Conservation (phyloP, 2,888 invertebrate species). For the Hoplodrina ambigua region DNA sequence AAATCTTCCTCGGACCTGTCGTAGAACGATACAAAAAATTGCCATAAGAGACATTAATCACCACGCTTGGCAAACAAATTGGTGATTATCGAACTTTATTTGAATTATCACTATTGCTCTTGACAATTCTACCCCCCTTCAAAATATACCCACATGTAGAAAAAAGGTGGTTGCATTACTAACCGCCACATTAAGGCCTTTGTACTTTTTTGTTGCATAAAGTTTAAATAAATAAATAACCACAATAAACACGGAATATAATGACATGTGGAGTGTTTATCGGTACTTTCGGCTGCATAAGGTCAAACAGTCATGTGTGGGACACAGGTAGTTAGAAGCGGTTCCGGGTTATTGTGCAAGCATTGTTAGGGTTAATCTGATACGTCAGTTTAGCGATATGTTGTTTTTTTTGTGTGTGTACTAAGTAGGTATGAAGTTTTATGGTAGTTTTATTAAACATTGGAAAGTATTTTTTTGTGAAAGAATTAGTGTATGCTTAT, state of each 20-base stretch:
- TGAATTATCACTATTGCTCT: neutral
- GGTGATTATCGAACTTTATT: neutral
- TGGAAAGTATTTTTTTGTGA: too few relatives aligned
- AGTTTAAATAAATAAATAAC: too few relatives aligned
- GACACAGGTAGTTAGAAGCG: conserved; percentile 37
- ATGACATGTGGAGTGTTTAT: conserved; percentile 42
- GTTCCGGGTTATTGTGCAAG: conserved; percentile 59
- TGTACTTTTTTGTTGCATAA: too few relatives aligned
- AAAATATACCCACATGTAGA: neutral
- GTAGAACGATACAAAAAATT: too few relatives aligned
- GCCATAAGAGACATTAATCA: neutral
- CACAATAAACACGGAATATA: conserved; percentile 4
- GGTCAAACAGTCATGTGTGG: conserved; percentile 47
- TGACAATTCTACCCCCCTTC: neutral
- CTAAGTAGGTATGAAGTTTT: too few relatives aligned
- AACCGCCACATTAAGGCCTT: too few relatives aligned
- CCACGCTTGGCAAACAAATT: neutral
- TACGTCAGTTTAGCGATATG: conserved; percentile 37
- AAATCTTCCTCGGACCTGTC: neutral
- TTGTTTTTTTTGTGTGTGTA: conserved; percentile 1
- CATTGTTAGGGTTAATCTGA: conserved; percentile 55
- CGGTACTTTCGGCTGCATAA: conserved; percentile 42
- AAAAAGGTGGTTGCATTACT: neutral
- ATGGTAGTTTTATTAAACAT: too few relatives aligned
- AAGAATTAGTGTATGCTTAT: too few relatives aligned